phyloP scores from a whole-genome alignment of 1,140 invertebrate species.

The Drosophila auraria region DNA sequence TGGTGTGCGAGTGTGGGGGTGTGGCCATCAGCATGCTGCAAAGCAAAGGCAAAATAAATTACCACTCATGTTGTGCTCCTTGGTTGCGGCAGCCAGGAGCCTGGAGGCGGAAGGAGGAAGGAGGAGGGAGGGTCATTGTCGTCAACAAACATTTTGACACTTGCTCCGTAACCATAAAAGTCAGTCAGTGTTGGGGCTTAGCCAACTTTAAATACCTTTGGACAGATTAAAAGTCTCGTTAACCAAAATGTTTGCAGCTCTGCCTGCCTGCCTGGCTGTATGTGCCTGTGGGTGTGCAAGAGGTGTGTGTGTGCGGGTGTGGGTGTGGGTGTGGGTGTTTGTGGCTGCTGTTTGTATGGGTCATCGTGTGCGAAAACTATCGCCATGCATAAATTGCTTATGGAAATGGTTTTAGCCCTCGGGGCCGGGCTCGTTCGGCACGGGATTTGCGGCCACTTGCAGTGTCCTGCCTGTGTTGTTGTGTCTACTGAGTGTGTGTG shows the following conservation, averaged over 20 bases:
- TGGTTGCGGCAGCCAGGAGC: conserved; percentile 10
- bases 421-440: not conserved
- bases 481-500: not conserved
- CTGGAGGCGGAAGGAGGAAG: not conserved
- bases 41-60: conserved; percentile 78
- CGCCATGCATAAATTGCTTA: conserved; percentile 63
- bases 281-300: conserved; percentile 16
- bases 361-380: conserved; percentile 52
- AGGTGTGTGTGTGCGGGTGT: not conserved
- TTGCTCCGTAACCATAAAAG: conserved; percentile 84
- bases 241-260: conserved; percentile 75
- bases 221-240: conserved; percentile 85
- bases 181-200: conserved; percentile 83
- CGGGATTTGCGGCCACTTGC: conserved; percentile 17
- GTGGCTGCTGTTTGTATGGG: conserved; percentile 12
- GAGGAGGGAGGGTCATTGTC: conserved; percentile 45
- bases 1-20: conserved; percentile 3
- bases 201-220: conserved; percentile 84
- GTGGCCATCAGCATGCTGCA: conserved; percentile 25
- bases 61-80: conserved; percentile 65
- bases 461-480: not conserved
- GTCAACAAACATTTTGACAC: conserved; percentile 84
- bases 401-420: conserved; percentile 39
- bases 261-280: conserved; percentile 5
- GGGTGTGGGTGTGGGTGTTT: conserved; percentile 12